Evolutionary conservation across 1,140 invertebrate species (phyloP).

Genomic region (Drosophila tristis): DNA sequence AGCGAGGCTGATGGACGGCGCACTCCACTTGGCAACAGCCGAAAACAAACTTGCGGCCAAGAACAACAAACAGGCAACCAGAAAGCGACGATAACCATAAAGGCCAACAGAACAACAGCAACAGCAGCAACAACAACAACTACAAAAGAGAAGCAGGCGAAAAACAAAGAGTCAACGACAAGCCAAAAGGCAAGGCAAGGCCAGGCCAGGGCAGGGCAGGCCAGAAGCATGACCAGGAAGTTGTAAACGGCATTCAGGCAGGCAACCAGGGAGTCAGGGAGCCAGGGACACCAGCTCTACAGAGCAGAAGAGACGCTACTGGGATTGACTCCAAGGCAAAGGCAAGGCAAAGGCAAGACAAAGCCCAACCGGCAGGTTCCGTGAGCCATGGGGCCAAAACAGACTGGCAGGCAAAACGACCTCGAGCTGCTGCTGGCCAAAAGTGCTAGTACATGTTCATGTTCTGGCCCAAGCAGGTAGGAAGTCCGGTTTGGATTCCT

Average conservation of each 20-base stretch:
- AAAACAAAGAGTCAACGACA: slow-evolving; percentile 28
- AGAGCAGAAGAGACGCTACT: not conserved
- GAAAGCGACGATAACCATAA: slow-evolving; percentile 55
- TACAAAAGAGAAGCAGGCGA: slow-evolving; percentile 22
- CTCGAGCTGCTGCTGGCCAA: slow-evolving; percentile 42
- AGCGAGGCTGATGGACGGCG: slow-evolving; percentile 52
- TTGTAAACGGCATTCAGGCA: slow-evolving; percentile 67
- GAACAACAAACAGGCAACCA: slow-evolving; percentile 63
- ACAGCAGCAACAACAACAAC: slow-evolving; percentile 37
- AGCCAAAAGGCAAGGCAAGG: slow-evolving; percentile 50
- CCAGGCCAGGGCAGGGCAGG: slow-evolving; percentile 40
- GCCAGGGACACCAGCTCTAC: slow-evolving; percentile 13
- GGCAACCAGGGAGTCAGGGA: slow-evolving; percentile 20
- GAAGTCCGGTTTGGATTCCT: slow-evolving; percentile 33
- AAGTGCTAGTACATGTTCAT: slow-evolving; percentile 36
- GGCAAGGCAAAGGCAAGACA: slow-evolving; percentile 18
- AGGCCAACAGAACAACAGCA: slow-evolving; percentile 28
- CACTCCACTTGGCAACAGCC: slow-evolving; percentile 64
- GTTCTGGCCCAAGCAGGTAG: slow-evolving; percentile 50
- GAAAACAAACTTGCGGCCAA: slow-evolving; percentile 74
- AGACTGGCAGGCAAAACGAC: slow-evolving; percentile 73
- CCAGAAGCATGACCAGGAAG: slow-evolving; percentile 75
- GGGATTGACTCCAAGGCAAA: slow-evolving; percentile 13
- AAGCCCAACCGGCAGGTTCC: slow-evolving; percentile 38
- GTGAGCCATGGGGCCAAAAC: slow-evolving; percentile 47